Evolutionary conservation across 2,113 vertebrate species (phyloP).

Genomic region (Candoia aspera): DNA sequence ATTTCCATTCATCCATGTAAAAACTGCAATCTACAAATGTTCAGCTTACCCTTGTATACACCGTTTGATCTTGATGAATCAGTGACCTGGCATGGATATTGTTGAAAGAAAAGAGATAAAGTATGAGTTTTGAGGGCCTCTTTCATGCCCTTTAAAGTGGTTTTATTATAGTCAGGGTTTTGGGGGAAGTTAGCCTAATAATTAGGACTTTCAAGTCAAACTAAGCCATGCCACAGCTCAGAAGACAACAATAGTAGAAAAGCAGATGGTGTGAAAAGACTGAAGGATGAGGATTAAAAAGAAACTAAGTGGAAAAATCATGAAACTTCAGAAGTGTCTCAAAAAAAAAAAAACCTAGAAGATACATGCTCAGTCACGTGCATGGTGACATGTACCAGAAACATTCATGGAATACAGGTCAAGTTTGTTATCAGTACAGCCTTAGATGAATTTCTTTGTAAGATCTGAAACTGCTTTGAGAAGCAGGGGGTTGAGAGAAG

Average conservation of each 20-base stretch:
- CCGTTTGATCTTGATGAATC: not conserved
- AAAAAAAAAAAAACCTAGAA: not conserved
- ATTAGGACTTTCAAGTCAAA: not conserved
- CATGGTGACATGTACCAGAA: not conserved
- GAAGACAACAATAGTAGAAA: not conserved
- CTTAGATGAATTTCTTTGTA: slow-evolving; percentile 11
- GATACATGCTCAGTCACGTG: not conserved
- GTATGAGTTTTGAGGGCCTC: not conserved
- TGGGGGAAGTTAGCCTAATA: not conserved
- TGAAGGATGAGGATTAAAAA: not conserved
- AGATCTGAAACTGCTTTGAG: not conserved
- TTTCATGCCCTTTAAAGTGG: slow-evolving; percentile 4
- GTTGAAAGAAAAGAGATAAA: not conserved
- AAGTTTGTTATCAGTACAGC: not conserved
- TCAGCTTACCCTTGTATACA: not conserved
- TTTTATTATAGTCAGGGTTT: not conserved
- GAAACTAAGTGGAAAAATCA: not conserved
- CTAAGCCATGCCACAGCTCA: not conserved
- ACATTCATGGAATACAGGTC: not conserved
- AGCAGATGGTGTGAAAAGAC: not conserved
- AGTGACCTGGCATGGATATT: not conserved
- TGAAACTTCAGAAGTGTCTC: not conserved
- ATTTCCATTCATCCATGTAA: not conserved
- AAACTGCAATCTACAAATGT: not conserved
- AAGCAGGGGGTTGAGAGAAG: not conserved